Percentiles rank a stretch among this genome's conserved stretches.
These are phyloP conservation scores for Rhadinocentrus ornatus DNA, from an alignment of 2,797 vertebrate genomes.

Conservation along the genomic window DNA sequence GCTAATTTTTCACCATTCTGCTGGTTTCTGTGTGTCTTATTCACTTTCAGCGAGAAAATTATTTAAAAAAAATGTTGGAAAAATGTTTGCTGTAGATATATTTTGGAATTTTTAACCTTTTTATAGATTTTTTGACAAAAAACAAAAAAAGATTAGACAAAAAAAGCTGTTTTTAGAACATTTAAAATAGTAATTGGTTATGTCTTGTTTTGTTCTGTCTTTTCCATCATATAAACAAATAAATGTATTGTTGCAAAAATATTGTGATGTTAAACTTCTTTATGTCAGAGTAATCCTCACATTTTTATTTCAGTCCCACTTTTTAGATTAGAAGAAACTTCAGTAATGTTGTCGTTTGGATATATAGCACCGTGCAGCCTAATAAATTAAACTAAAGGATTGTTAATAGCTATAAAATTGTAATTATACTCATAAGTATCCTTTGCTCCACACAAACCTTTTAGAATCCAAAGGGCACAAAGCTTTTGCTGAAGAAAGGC, in stretches of 20 bases:
- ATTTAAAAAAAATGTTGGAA: background rate
- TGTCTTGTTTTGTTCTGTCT: slow-evolving; percentile 8
- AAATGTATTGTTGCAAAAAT: slow-evolving; percentile 22
- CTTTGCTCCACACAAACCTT: slow-evolving; percentile 57
- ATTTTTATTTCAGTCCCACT: slow-evolving; percentile 18
- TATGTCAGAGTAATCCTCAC: slow-evolving; percentile 52
- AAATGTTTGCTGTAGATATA: background rate
- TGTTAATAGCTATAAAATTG: background rate
- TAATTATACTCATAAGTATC: slow-evolving; percentile 35
- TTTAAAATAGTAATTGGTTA: background rate
- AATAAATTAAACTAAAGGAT: slow-evolving; percentile 1
- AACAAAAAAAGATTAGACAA: slow-evolving; percentile 1
- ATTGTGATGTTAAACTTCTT: slow-evolving; percentile 33
- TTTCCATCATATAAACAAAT: slow-evolving; percentile 14
- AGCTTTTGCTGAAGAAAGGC: slow-evolving; percentile 82
- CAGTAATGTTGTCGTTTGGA: background rate
- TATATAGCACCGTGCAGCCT: too few species aligned
- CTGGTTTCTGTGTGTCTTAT: background rate
- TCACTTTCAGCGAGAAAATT: background rate
- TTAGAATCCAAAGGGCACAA: slow-evolving; percentile 80
- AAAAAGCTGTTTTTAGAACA: background rate
- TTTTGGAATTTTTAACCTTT: background rate
- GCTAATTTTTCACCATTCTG: slow-evolving; percentile 14
- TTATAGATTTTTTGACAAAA: slow-evolving; percentile 4
- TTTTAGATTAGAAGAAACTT: slow-evolving; percentile 20